These are phyloP conservation scores for Stylophora pistillata DNA, from an alignment of 64 coral and sea anemone species.

Conservation along the genomic window DNA sequence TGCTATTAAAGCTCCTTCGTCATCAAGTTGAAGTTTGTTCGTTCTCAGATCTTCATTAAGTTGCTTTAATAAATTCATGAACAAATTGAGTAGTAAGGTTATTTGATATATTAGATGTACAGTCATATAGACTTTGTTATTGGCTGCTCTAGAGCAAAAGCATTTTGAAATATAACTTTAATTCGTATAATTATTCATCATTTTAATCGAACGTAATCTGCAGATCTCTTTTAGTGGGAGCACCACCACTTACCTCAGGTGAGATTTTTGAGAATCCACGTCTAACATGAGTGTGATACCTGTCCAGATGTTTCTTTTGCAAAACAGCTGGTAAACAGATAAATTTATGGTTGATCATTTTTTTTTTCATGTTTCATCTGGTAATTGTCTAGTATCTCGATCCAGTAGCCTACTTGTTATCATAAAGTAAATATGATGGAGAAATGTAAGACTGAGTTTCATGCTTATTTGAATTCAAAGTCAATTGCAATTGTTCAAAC, in stretches of 20 bases:
- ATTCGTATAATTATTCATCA: background rate
- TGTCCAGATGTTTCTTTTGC: conserved; percentile 79
- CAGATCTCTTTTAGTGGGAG: background rate
- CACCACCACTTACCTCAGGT: conserved; percentile 65
- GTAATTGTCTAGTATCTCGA: too few species aligned
- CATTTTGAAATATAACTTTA: too few species aligned
- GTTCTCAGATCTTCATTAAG: conserved; percentile 76
- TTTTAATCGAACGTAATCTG: background rate
- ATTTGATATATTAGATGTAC: too few species aligned
- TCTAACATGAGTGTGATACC: conserved; percentile 77
- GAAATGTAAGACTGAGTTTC: background rate
- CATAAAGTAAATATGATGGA: background rate
- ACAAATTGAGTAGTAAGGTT: background rate
- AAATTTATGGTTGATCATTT: background rate
- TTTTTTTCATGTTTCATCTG: too few species aligned
- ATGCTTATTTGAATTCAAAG: background rate
- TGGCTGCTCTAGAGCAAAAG: too few species aligned
- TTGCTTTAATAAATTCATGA: conserved; percentile 53
- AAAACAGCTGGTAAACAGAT: conserved; percentile 63
- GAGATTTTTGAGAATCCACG: conserved; percentile 89
- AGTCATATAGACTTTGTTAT: too few species aligned
- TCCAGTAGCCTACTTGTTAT: too few species aligned
- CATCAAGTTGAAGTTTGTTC: conserved; percentile 79
- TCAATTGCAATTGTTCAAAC: conserved; percentile 1
- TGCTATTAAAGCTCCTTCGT: conserved; percentile 64